Base-by-base conservation (phyloP, 1,140 invertebrate species). In the Chymomyza costata region DNA sequence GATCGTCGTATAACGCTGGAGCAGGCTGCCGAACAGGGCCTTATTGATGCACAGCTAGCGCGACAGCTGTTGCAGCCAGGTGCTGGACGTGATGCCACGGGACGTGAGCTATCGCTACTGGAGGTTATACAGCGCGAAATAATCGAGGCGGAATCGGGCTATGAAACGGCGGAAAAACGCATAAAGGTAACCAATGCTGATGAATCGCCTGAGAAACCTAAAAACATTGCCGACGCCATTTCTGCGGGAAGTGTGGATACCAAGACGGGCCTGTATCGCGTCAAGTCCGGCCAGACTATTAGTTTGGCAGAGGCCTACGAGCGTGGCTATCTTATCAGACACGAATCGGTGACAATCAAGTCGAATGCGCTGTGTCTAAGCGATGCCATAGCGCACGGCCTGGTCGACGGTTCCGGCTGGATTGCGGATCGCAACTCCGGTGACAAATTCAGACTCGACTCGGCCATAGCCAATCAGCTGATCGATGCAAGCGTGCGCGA, bases 61-160 rank as follows among this genome's bases (percentile, higher is more conserved):
- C 89, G 91, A 31, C 90, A 90, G 63, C 86, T 95, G 41, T 88
- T 93, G 38, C 92, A 93, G 58, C 92, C 93, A 0, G 94, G 93
- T 28, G 91, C 95, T 55, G 89, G 90, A 18, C 93, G 95, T 86
- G 93, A 91, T 82, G 54, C 61, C 7, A 62, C 37, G 19, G 89
- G 92, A 31, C 89, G 90, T 38, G 89, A 91, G 71, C 87, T 95
- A n/a, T 95, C 94, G 5, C 87, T 97, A 37, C 80, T 97, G 47
- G 94, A 97, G 88, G 94, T 95, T 1, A 96, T 97, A 58, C 94
- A 95, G 83, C 89, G 91, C 68, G 94, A 97, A 83, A 88, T 98
- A 11, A 93, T 91, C 80, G 94, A 97, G 78, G 91, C 94, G 1
- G 92, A 96, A 82, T 91, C 91, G 71, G 91, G 91, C 44, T 86